phyloP scores from a whole-genome alignment of 37 sponge, comb jelly and placozoan genomes.

The Oopsacas minuta region DNA sequence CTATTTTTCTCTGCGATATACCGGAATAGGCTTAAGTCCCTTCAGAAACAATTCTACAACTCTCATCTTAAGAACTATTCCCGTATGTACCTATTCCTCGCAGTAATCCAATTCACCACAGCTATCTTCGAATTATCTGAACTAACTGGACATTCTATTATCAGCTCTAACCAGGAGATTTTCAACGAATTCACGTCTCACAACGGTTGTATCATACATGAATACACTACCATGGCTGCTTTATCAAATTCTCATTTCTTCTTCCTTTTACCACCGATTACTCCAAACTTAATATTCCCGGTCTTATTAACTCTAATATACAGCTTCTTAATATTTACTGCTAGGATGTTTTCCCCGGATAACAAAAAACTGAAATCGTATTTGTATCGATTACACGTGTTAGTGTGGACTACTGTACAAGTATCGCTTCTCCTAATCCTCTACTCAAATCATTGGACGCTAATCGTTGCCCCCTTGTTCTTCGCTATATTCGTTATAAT shows the following conservation, averaged over 20 bases:
- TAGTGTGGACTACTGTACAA: not conserved
- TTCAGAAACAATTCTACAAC: conserved; percentile 7
- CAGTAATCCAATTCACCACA: not conserved
- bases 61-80: not conserved
- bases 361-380: not conserved
- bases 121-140: not conserved
- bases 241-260: not conserved
- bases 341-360: not conserved
- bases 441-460: not conserved
- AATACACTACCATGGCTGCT: not conserved
- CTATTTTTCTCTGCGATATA: not conserved
- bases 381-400: not conserved
- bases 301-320: not conserved
- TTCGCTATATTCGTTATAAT: not conserved
- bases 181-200: not conserved
- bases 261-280: not conserved
- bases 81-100: not conserved
- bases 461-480: not conserved
- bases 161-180: not conserved
- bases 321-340: not conserved
- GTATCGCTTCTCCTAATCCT: not conserved
- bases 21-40: not conserved
- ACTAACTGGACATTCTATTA: not conserved
- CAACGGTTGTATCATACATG: not conserved
- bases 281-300: not conserved